phyloP scores from a whole-genome alignment of 2,113 vertebrate species.

The Nansenia antarctica region DNA sequence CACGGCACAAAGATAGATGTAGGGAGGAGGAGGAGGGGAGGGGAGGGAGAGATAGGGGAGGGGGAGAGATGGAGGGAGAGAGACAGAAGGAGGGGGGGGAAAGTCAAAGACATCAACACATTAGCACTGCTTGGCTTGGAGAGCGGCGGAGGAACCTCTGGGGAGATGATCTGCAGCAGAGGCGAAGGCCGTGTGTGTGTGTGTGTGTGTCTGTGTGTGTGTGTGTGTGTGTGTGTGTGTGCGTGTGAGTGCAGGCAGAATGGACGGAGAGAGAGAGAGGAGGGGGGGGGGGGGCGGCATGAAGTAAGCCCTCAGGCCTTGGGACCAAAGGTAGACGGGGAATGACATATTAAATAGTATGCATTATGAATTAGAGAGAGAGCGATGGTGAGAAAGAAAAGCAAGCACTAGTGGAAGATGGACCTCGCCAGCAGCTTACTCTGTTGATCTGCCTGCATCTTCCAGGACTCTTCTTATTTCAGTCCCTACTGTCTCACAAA shows the following conservation, averaged over 20 bases:
- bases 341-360: slow-evolving; percentile 55
- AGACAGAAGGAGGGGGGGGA: slow-evolving; percentile 13
- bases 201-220: slow-evolving; percentile 19
- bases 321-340: slow-evolving; percentile 42
- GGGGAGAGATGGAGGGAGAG: slow-evolving; percentile 1
- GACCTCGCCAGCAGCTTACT: not conserved
- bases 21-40: not conserved
- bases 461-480: not conserved
- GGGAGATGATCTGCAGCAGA: slow-evolving; percentile 42
- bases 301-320: slow-evolving; percentile 35
- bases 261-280: slow-evolving; percentile 20
- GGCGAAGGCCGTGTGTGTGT: slow-evolving; percentile 24
- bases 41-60: slow-evolving; percentile 16
- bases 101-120: slow-evolving; percentile 51
- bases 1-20: not conserved
- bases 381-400: slow-evolving; percentile 23
- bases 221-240: slow-evolving; percentile 16
- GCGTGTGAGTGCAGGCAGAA: slow-evolving; percentile 14
- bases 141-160: slow-evolving; percentile 41
- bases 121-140: slow-evolving; percentile 54
- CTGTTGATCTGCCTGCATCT: not conserved
- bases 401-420: slow-evolving; percentile 17
- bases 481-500: slow-evolving; percentile 26
- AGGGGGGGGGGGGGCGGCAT: slow-evolving; percentile 27
- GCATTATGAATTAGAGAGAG: slow-evolving; percentile 56